Evolutionary conservation across 2,113 vertebrate species (phyloP).

Genomic region (Podocnemis expansa): DNA sequence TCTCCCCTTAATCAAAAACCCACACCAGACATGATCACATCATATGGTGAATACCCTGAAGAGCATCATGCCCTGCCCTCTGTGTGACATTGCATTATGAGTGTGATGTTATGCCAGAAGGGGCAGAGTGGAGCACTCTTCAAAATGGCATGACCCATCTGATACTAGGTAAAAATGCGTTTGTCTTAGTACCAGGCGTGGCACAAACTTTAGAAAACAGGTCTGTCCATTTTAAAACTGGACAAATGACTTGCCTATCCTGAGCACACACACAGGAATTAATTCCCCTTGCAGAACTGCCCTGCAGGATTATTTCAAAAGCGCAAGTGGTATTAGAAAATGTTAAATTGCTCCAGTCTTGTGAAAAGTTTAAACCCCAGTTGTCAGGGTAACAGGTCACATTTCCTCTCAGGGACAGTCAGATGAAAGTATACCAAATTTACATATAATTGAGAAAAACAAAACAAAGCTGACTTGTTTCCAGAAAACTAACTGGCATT

Average conservation of each 20-base stretch:
- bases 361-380: background rate
- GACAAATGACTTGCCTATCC: background rate
- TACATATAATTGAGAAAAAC: background rate
- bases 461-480: background rate
- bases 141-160: background rate
- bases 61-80: background rate
- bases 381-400: background rate
- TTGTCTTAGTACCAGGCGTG: background rate
- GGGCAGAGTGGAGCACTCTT: background rate
- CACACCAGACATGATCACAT: background rate
- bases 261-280: fast-evolving
- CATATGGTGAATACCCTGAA: too few relatives aligned
- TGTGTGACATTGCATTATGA: background rate
- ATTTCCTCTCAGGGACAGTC: background rate
- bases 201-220: background rate
- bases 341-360: background rate
- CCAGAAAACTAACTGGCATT: background rate
- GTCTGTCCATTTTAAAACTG: background rate
- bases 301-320: background rate
- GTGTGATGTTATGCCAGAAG: background rate
- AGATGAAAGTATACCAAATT: background rate
- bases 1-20: too few relatives aligned
- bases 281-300: background rate
- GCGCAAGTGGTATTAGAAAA: background rate
- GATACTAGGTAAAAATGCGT: background rate